Evolutionary conservation across 2,113 vertebrate species (phyloP), one percentile per base, ranked within the genome.

Genomic region (Gymnarchus niloticus): DNA sequence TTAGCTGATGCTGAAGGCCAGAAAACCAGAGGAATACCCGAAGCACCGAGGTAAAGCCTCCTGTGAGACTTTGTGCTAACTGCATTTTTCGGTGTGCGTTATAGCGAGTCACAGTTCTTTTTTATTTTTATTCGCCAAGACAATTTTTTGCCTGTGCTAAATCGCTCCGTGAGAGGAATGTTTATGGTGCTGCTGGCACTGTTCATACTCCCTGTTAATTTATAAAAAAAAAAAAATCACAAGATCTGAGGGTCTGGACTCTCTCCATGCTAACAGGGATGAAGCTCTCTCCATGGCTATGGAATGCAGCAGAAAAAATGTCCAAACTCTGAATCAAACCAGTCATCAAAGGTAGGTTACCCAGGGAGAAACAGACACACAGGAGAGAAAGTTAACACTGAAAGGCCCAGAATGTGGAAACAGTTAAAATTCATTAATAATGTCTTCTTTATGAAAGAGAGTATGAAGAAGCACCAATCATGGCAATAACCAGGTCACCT

Each of bases 401-500:
- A 65, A 5, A 73, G n/a, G 61, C 61, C 83, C 83, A 86, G 81
- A 69, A 81, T 54, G 51, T 19, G 48, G 37, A 52, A 52, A 17
- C 49, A 28, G 46, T 33, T 5, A 14, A 14, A 52, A 9, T 49
- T 49, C 48, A 17, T n/a, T 7, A 28, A 54, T 33, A 51, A 19
- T 73, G 65, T 73, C 65, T 73, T 73, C 65, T 73, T 73, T 17
- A 6, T 84, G 87, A 87, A 91, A 91, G 87, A 91, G 77, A 91
- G 89, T 41, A 28, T 46, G 3, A 23, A n/a, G 56, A n/a, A 78
- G 46, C 85, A 78, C 69, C 54, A 69, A 54, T 8, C 76, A 87
- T 90, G 83, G 86, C 82, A 90, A 87, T 87, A 81, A 78, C 41
- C 56, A 84, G 65, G 33, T 73, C 61, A 69, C 61, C 28, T 14